These are phyloP conservation scores for Neogobius melanostomus DNA, from an alignment of 2,113 vertebrate genomes.

Conservation along the genomic window DNA sequence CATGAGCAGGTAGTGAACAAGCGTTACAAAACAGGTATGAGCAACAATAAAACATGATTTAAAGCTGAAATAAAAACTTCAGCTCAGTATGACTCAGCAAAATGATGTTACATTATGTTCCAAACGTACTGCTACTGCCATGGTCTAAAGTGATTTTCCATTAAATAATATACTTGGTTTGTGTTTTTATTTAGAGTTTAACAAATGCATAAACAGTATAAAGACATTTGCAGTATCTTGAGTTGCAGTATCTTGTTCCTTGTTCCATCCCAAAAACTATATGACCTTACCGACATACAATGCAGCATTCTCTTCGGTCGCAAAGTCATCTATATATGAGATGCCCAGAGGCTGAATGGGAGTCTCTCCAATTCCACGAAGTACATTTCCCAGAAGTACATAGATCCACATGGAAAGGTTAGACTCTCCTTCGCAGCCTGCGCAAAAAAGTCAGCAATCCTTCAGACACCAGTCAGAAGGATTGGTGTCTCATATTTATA, in stretches of 20 bases:
- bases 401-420: slow-evolving; percentile 88
- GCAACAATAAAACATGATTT: too few species aligned
- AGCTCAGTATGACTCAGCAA: too few species aligned
- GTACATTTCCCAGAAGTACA: slow-evolving; percentile 86
- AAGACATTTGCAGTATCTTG: neutral
- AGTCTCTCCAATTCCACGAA: slow-evolving; percentile 91
- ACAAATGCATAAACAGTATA: neutral
- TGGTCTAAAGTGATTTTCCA: too few species aligned
- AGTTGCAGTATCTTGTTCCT: neutral
- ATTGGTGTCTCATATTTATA: too few species aligned
- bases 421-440: slow-evolving; percentile 81
- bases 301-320: slow-evolving; percentile 87
- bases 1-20: too few species aligned
- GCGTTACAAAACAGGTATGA: too few species aligned
- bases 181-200: neutral
- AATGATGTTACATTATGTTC: too few species aligned
- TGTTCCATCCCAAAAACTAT: too few species aligned
- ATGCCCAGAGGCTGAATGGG: slow-evolving; percentile 88
- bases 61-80: too few species aligned
- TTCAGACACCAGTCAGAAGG: neutral
- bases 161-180: too few species aligned
- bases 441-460: neutral
- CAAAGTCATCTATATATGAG: slow-evolving; percentile 91
- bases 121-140: too few species aligned
- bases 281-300: slow-evolving; percentile 86